phyloP scores from a whole-genome alignment of 2,888 invertebrate species.

The Cephus rjabovi region DNA sequence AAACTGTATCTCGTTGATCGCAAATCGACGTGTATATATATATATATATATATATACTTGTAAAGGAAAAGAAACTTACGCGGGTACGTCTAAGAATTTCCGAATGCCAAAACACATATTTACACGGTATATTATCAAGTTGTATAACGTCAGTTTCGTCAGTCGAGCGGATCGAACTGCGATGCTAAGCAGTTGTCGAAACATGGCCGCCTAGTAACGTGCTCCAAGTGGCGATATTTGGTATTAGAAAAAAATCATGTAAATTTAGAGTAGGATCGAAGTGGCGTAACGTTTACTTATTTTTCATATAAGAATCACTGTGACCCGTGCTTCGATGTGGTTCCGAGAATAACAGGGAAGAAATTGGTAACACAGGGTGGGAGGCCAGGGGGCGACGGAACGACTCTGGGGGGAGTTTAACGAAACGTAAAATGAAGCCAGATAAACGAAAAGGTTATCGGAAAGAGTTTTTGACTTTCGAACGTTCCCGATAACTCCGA shows the following conservation, averaged over 20 bases:
- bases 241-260: background rate
- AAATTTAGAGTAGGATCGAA: background rate
- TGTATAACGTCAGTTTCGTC: background rate
- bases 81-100: background rate
- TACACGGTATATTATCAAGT: background rate
- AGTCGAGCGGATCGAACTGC: background rate
- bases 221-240: background rate
- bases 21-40: background rate
- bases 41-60: background rate
- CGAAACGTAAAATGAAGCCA: background rate
- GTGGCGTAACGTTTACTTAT: background rate
- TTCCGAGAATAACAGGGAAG: background rate
- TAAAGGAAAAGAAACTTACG: background rate
- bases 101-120: background rate
- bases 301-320: background rate
- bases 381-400: too few relatives aligned
- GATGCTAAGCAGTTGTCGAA: background rate
- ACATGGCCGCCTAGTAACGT: background rate
- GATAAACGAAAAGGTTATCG: conserved; percentile 1
- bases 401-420: background rate
- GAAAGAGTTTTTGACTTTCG: conserved; percentile 2
- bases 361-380: background rate
- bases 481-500: background rate
- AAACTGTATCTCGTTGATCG: background rate
- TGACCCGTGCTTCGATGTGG: background rate